These are phyloP conservation scores for Antechinus stuartii DNA, from an alignment of 2,113 vertebrate species.

Conservation along the genomic window DNA sequence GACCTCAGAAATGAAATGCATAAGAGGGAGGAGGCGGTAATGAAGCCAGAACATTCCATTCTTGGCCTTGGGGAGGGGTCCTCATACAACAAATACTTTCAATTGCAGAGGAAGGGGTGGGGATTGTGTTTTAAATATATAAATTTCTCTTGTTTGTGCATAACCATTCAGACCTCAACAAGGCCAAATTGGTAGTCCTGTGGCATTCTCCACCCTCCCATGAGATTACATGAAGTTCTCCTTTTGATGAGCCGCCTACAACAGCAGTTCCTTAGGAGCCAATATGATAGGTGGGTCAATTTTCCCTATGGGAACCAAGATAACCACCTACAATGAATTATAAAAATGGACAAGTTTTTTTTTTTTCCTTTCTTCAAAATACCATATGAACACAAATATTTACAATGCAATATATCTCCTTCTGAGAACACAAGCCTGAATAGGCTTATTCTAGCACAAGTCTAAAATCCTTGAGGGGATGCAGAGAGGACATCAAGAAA, in stretches of 20 bases:
- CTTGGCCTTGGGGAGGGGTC: constrained; percentile 72
- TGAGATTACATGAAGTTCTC: constrained; percentile 69
- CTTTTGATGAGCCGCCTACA: constrained; percentile 66
- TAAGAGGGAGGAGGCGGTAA: constrained; percentile 20
- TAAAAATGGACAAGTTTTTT: constrained; percentile 52
- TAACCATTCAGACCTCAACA: constrained; percentile 59
- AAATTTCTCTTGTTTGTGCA: constrained; percentile 61
- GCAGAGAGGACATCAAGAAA: constrained; percentile 61
- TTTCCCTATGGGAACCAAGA: constrained; percentile 59
- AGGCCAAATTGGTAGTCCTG: constrained; percentile 58
- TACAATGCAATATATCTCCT: constrained; percentile 61
- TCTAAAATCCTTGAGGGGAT: constrained; percentile 72
- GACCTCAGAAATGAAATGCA: constrained; percentile 66
- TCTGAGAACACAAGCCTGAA: constrained; percentile 67
- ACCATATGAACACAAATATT: constrained; percentile 69
- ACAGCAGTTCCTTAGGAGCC: constrained; percentile 76
- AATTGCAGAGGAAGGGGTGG: constrained; percentile 67
- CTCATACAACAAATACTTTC: constrained; percentile 68
- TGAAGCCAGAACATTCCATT: constrained; percentile 67
- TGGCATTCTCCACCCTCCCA: constrained; percentile 72
- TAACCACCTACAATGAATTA: constrained; percentile 60
- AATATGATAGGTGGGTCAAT: constrained; percentile 65
- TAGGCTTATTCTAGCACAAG: constrained; percentile 47
- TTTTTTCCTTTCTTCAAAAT: constrained; percentile 55
- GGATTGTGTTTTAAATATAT: constrained; percentile 38